Percentiles rank a stretch among this genome's conserved stretches.
Conservation (phyloP, 2,113 vertebrate genomes). For the Terrapene triunguis region DNA sequence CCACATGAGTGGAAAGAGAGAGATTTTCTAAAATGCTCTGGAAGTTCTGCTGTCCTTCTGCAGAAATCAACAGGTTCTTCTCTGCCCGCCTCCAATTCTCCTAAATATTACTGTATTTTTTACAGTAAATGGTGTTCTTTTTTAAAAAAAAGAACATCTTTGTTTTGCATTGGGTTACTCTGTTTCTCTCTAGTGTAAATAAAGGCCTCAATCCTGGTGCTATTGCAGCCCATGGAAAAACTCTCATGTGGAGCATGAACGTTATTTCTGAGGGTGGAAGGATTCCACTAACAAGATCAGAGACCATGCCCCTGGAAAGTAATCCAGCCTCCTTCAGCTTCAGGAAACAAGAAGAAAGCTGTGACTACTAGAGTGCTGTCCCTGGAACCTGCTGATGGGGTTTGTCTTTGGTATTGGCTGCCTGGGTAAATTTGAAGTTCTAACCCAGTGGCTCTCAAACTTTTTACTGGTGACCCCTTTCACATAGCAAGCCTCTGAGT, state of each 20-base stretch:
- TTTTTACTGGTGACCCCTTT: too few relatives aligned
- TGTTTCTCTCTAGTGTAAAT: background rate
- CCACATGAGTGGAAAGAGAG: background rate
- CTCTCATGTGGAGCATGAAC: fast-evolving
- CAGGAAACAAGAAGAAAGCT: background rate
- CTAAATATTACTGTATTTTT: background rate
- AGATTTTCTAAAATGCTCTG: background rate
- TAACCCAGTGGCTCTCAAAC: background rate
- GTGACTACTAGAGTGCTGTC: background rate
- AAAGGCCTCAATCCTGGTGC: background rate
- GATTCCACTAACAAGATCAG: fast-evolving
- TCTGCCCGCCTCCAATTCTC: background rate
- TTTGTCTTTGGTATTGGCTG: background rate
- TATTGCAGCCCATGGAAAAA: background rate
- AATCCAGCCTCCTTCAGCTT: background rate
- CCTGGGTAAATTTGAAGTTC: constrained; percentile 38
- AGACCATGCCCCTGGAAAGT: background rate
- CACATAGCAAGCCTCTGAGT: too few relatives aligned
- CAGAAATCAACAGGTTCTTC: background rate
- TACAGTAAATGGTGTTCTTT: background rate
- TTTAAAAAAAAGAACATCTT: background rate
- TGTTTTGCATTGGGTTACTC: background rate
- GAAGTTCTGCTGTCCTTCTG: background rate
- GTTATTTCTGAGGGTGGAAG: background rate
- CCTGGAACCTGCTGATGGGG: background rate